Conservation (phyloP, 2,888 invertebrate genomes). For the Palloptera scutellata region DNA sequence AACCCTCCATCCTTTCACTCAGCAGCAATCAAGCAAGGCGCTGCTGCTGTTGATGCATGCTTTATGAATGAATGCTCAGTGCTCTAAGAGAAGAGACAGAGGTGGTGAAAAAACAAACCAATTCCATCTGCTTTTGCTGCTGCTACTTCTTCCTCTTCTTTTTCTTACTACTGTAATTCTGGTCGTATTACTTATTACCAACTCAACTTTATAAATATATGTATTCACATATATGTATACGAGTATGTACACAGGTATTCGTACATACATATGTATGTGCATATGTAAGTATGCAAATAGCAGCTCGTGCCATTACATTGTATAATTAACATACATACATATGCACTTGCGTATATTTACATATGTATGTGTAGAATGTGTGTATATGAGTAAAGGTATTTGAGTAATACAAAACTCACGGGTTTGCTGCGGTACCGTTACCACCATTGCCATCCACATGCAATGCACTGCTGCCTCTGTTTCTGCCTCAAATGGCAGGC, state of each 20-base stretch:
- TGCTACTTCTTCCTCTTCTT: too few relatives aligned
- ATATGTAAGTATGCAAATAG: conserved; percentile 5
- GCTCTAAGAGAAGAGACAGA: conserved; percentile 1
- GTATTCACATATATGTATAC: conserved; percentile 4
- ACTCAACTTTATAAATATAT: conserved; percentile 2
- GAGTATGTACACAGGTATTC: background rate
- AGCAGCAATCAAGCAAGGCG: too few relatives aligned
- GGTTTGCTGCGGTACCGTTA: too few relatives aligned
- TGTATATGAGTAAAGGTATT: too few relatives aligned
- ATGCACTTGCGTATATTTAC: background rate
- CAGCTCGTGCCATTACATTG: too few relatives aligned
- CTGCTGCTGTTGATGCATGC: too few relatives aligned
- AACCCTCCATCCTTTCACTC: background rate
- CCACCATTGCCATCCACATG: too few relatives aligned
- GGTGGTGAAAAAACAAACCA: background rate
- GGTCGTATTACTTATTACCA: background rate
- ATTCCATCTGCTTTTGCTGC: background rate
- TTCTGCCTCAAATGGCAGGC: too few relatives aligned
- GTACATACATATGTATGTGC: conserved; percentile 14
- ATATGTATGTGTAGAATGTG: conserved; percentile 10
- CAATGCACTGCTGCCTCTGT: too few relatives aligned
- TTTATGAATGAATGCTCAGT: conserved; percentile 35
- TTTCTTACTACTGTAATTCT: too few relatives aligned
- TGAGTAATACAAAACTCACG: too few relatives aligned
- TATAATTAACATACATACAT: background rate